Base-by-base conservation (phyloP, 30 jellyfish, hydroid and myxozoan genomes). In the Cassiopea xamachana region DNA sequence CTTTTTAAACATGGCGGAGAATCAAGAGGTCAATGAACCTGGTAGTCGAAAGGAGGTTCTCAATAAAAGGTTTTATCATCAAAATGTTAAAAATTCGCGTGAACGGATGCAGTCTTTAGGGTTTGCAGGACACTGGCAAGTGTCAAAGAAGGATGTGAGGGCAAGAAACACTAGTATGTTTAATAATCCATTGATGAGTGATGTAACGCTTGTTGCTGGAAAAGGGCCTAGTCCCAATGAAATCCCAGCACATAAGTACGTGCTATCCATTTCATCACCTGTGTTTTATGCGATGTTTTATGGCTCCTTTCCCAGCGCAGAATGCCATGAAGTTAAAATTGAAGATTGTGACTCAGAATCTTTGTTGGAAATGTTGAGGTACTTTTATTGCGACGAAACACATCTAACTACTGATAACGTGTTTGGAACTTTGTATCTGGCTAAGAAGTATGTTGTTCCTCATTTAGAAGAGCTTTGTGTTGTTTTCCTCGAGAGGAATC, bases 41-140 rank as follows among this genome's bases (percentile, higher is more conserved):
- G 59, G 59, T 14, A 19, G 27, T 12, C 84, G 77, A 39, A 47
- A 45, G 69, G 94, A 51, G 18, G 81, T 58, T 67, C 48, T 87
- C 13, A 77, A 27, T 55, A 60, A 87, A 39, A 64, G 94, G 71
- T 87, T 87, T 70, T 74, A 46, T 48, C 94, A 87, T 50, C 86
- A 67, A 62, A 77, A 87, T 51, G 83, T 17, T 16, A 60, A 74
- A 48, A 68, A 62, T 14, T 61, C 89, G 10, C 88, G 89, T 17
- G 89, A 87, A 48, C 6, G 94, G 50, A 87, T 77, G 89, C 88
- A 86, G 12, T 73, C 87, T 50, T 71, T 77, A 7, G 61, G 77
- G 4, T 77, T 87, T 47, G 94, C 86, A 59, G 94, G 94, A 7
- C 94, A 90, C n/a, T 90, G 97, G 97, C 97, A 90, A 82, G 92